phyloP scores from a whole-genome alignment of 1,140 invertebrate genomes.

The Bombus consobrinus region DNA sequence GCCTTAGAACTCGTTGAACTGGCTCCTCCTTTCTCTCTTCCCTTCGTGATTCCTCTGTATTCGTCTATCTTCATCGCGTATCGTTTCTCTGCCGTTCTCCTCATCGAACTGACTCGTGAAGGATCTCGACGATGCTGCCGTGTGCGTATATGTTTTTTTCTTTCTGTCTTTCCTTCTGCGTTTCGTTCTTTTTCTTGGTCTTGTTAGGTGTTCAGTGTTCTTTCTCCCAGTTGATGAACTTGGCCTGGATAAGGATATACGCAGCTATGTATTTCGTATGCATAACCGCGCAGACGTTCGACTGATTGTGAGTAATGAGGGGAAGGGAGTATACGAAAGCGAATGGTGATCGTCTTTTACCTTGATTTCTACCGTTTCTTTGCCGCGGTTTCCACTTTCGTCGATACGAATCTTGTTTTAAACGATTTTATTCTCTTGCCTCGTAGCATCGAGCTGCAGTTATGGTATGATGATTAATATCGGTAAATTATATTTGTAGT shows the following conservation, averaged over 20 bases:
- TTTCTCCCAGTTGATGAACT: neutral
- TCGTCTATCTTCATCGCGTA: slow-evolving; percentile 41
- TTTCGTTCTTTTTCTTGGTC: slow-evolving; percentile 3
- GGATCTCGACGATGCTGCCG: neutral
- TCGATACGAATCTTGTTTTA: neutral
- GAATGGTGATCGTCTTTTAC: slow-evolving; percentile 9
- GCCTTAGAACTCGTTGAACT: slow-evolving; percentile 41
- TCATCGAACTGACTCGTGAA: slow-evolving; percentile 36
- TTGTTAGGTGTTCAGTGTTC: neutral
- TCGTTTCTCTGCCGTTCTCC: slow-evolving; percentile 12
- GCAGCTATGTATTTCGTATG: neutral
- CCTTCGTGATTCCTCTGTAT: neutral
- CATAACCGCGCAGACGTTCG: slow-evolving; percentile 22
- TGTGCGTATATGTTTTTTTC: slow-evolving; percentile 5
- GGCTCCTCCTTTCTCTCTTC: slow-evolving; percentile 19
- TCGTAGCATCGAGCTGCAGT: too few relatives aligned
- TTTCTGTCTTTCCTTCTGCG: neutral
- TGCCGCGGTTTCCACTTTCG: slow-evolving; percentile 6
- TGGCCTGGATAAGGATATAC: neutral
- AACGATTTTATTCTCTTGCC: neutral
- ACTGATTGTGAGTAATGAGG: slow-evolving; percentile 45
- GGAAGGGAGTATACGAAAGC: neutral
- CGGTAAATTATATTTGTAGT: too few relatives aligned
- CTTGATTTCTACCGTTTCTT: slow-evolving; percentile 33
- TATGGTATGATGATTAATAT: too few relatives aligned